Conservation (phyloP, 1,140 invertebrate genomes). For the Physella acuta region DNA sequence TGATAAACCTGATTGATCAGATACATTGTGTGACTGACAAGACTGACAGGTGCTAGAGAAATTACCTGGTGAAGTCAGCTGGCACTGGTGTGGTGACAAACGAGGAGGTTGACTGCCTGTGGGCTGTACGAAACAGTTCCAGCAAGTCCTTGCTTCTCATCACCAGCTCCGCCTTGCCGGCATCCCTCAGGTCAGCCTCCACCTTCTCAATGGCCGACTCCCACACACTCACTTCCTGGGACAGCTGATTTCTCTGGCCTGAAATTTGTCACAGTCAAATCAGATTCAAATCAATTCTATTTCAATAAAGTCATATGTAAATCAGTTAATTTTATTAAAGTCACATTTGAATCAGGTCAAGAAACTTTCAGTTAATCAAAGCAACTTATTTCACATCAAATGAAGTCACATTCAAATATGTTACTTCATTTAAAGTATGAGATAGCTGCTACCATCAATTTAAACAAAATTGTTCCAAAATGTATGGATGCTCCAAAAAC, state of each 20-base stretch:
- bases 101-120: constrained; percentile 78
- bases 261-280: constrained; percentile 14
- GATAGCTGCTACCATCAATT: no score
- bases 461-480: no score
- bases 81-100: constrained; percentile 87
- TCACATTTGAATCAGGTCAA: no score
- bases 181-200: constrained; percentile 76
- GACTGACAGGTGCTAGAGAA: no score
- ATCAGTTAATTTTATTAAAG: no score
- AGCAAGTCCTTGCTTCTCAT: constrained; percentile 77
- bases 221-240: constrained; percentile 78
- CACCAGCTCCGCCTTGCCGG: constrained; percentile 80
- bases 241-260: constrained; percentile 81
- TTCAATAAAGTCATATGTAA: background rate
- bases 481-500: no score
- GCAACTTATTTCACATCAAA: no score
- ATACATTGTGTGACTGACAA: no score
- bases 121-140: constrained; percentile 79
- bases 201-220: constrained; percentile 83
- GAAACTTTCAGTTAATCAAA: no score
- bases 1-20: no score
- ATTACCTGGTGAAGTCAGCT: constrained; percentile 84
- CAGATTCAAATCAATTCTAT: background rate
- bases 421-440: no score
- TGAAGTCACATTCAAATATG: no score